A percentile compares a stretch with the other conserved stretches of the same genome.
Evolutionary conservation across 2,113 vertebrate genomes (phyloP).

Genomic region (rat (Rattus norvegicus)): GRCr8 NC_086026.1:129522501-129523000

Average conservation of each 20-base stretch:
- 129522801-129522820: neutral
- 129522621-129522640: neutral
- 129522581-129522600: neutral
- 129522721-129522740: neutral
- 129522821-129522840: neutral
- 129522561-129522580: neutral
- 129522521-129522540: neutral
- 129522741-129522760: slow-evolving; percentile 1
- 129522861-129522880: neutral
- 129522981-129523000: neutral
- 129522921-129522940: neutral
- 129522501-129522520: neutral
- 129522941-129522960: neutral
- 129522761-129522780: too few relatives aligned
- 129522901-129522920: neutral
- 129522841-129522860: neutral
- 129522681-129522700: neutral
- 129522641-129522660: neutral
- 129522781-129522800: neutral
- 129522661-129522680: too few relatives aligned
- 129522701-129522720: neutral
- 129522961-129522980: neutral
- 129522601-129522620: neutral
- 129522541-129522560: neutral
- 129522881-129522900: neutral